A percentile compares a stretch with the other conserved stretches of the same genome.
Conservation (phyloP, 2,888 invertebrate genomes). For the Serripes groenlandicus region DNA sequence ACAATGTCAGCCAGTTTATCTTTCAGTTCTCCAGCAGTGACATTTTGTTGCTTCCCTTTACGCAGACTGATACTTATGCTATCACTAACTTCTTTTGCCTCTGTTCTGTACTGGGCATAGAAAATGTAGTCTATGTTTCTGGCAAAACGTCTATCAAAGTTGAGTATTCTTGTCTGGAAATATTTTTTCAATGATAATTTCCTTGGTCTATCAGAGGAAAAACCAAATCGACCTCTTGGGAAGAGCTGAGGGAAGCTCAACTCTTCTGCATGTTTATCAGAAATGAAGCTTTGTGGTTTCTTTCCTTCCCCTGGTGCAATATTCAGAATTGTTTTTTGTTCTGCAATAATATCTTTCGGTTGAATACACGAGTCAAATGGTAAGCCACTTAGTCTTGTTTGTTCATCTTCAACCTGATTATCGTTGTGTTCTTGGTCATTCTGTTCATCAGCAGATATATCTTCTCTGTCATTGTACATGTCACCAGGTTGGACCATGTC, state of each 20-base stretch:
- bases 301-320: constrained; percentile 58
- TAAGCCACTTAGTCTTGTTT: constrained; percentile 33
- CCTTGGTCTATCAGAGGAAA: constrained; percentile 12
- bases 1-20: constrained; percentile 35
- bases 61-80: constrained; percentile 20
- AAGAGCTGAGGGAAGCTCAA: constrained; percentile 49
- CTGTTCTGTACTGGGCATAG: constrained; percentile 55
- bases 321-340: constrained; percentile 6
- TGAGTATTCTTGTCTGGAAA: constrained; percentile 40
- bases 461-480: background rate
- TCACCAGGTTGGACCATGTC: background rate
- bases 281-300: constrained; percentile 13
- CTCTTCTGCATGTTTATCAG: constrained; percentile 46
- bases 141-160: constrained; percentile 58
- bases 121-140: constrained; percentile 63
- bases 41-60: constrained; percentile 39
- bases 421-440: background rate
- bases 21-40: constrained; percentile 49
- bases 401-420: constrained; percentile 32
- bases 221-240: constrained; percentile 47
- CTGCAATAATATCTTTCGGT: constrained; percentile 44
- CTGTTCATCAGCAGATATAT: background rate
- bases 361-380: constrained; percentile 51
- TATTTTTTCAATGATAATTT: constrained; percentile 51
- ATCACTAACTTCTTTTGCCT: constrained; percentile 60